Evolutionary conservation across 2,113 vertebrate species (phyloP).

Genomic region (Oreochromis aureus): DNA sequence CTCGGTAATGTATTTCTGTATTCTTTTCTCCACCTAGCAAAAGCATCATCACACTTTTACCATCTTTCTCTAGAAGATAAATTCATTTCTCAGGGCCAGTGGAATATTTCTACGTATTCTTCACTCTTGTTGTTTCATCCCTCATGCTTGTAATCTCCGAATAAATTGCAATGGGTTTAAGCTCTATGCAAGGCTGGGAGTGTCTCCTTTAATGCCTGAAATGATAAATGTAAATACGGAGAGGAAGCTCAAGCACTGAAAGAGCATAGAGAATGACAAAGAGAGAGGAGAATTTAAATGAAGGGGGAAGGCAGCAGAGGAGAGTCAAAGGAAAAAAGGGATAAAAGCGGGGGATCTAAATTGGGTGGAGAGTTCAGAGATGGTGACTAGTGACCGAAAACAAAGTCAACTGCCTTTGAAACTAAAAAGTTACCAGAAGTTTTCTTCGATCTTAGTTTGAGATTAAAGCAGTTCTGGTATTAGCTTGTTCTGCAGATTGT

Average conservation of each 20-base stretch:
- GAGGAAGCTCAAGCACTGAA: conserved; percentile 12
- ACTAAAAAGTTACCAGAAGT: background rate
- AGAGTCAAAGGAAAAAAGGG: background rate
- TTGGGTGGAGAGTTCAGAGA: conserved; percentile 6
- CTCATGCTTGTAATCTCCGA: conserved; percentile 21
- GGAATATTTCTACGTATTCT: background rate
- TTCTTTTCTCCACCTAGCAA: background rate
- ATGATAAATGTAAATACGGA: conserved; percentile 50
- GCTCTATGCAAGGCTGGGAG: background rate
- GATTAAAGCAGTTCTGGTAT: background rate
- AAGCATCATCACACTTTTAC: background rate
- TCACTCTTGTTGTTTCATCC: background rate
- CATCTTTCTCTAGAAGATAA: background rate
- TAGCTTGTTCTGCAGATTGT: background rate
- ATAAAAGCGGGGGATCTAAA: conserved; percentile 4
- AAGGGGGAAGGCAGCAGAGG: conserved; percentile 6
- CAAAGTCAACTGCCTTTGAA: background rate
- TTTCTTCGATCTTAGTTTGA: background rate
- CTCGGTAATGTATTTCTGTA: background rate
- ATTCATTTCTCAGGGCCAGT: background rate
- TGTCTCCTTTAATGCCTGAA: conserved; percentile 14
- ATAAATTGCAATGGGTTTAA: conserved; percentile 33
- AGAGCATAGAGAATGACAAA: conserved; percentile 37
- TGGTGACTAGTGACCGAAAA: conserved; percentile 3
- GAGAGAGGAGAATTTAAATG: conserved; percentile 42